phyloP scores from a whole-genome alignment of 1,140 invertebrate species.

The Drosophila virilis region DNA sequence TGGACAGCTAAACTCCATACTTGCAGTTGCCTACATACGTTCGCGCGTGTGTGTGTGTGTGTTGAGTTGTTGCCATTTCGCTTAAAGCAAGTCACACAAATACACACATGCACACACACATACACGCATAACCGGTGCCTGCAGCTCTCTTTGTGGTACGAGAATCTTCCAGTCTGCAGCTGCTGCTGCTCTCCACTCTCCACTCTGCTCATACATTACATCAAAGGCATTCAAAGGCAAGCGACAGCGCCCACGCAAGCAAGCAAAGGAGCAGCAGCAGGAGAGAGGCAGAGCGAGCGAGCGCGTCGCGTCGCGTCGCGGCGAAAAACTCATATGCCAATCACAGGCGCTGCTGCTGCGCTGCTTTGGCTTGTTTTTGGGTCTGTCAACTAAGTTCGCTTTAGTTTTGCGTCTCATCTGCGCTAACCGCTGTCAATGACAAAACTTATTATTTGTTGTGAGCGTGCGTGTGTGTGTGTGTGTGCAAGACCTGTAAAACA shows the following conservation, averaged over 20 bases:
- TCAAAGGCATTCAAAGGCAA: slow-evolving; percentile 45
- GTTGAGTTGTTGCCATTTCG: slow-evolving; percentile 49
- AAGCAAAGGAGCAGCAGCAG: neutral
- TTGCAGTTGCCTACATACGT: slow-evolving; percentile 7
- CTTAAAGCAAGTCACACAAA: neutral
- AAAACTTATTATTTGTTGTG: slow-evolving; percentile 39
- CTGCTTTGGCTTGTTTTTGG: slow-evolving; percentile 6
- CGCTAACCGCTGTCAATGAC: slow-evolving; percentile 15
- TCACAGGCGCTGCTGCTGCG: slow-evolving; percentile 30
- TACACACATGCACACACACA: slow-evolving; percentile 4
- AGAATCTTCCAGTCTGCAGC: slow-evolving; percentile 13
- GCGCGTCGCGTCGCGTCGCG: neutral
- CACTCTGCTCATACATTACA: slow-evolving; percentile 39
- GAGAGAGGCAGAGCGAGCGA: neutral
- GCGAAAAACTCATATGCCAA: slow-evolving; percentile 54
- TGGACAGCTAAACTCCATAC: slow-evolving; percentile 25
- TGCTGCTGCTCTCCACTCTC: slow-evolving; percentile 3
- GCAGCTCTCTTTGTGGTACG: slow-evolving; percentile 14
- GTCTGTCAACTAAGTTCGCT: slow-evolving; percentile 35
- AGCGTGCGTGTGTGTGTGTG: neutral
- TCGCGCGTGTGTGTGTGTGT: slow-evolving; percentile 21
- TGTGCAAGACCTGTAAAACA: slow-evolving; percentile 35
- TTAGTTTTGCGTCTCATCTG: slow-evolving; percentile 23
- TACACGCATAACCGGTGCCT: slow-evolving; percentile 38
- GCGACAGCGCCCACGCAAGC: slow-evolving; percentile 24